phyloP scores from a whole-genome alignment of 1,140 invertebrate species.

The Sminthurinus signatus region DNA sequence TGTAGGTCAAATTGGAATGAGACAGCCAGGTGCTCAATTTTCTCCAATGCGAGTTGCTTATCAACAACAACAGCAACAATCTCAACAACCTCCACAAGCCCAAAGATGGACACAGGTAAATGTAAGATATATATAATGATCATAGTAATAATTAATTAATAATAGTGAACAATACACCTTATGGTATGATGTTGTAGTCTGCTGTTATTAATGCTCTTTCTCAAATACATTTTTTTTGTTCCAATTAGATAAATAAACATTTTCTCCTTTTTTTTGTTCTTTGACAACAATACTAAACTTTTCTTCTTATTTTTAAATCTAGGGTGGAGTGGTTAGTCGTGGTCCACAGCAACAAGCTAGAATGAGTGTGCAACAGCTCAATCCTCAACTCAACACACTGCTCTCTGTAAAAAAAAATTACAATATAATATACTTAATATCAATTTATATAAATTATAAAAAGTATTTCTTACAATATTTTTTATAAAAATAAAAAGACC shows the following conservation, averaged over 20 bases:
- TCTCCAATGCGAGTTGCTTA: neutral
- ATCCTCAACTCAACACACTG: slow-evolving; percentile 72
- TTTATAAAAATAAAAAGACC: neutral
- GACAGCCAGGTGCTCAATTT: neutral
- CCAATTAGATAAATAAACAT: too few species aligned
- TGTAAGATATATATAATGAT: too few species aligned
- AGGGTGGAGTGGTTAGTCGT: too few species aligned
- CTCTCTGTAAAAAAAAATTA: slow-evolving; percentile 49
- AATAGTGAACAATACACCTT: too few species aligned
- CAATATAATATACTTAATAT: neutral
- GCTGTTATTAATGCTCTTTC: too few species aligned
- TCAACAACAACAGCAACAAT: slow-evolving; percentile 14
- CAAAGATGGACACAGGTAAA: slow-evolving; percentile 1
- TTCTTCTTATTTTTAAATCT: too few species aligned
- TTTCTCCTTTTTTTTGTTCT: too few species aligned
- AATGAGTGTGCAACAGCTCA: slow-evolving; percentile 44
- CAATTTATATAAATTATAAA: neutral
- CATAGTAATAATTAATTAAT: too few species aligned
- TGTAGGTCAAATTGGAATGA: slow-evolving; percentile 3
- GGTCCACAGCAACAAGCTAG: slow-evolving; percentile 20
- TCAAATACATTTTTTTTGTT: too few species aligned
- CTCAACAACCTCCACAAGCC: slow-evolving; percentile 5
- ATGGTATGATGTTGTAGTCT: too few species aligned
- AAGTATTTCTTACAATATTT: neutral
- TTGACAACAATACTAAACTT: too few species aligned